A percentile compares a stretch with the other conserved stretches of the same genome.
These are phyloP conservation scores for Clarias platycephalus DNA, from an alignment of 2,797 vertebrate genomes.

Conservation along the genomic window DNA sequence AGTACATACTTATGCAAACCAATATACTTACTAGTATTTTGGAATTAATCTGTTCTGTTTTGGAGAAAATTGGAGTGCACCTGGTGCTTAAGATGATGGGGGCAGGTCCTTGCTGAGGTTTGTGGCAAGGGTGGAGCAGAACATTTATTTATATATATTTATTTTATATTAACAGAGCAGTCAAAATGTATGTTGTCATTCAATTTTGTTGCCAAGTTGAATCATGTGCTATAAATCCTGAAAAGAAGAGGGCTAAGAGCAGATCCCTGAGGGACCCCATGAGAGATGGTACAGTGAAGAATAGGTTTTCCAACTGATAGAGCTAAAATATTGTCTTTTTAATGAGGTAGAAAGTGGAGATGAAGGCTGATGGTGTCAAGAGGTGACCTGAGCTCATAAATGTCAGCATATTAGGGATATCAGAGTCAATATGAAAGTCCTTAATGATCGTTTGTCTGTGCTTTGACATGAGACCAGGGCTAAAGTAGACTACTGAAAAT, in stretches of 20 bases:
- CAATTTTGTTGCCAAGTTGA: not conserved
- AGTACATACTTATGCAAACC: not conserved
- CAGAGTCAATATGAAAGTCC: not conserved
- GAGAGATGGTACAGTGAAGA: not conserved
- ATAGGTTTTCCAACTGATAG: not conserved
- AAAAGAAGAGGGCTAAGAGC: not conserved
- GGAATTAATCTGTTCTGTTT: too few relatives aligned
- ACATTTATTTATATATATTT: not conserved
- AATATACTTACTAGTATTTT: not conserved
- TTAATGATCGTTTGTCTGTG: not conserved
- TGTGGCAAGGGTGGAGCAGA: not conserved
- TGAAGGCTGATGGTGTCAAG: not conserved
- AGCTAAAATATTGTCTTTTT: not conserved
- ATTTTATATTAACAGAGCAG: not conserved
- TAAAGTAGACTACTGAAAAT: not conserved
- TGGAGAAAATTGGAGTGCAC: not conserved
- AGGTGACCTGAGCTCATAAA: not conserved
- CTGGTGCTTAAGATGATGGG: not conserved
- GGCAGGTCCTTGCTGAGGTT: not conserved
- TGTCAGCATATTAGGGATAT: not conserved
- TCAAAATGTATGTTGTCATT: not conserved
- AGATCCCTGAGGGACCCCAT: slow-evolving; percentile 11
- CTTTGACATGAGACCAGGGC: not conserved
- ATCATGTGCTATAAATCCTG: not conserved
- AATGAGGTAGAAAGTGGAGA: not conserved